Base-by-base conservation (phyloP, 2,113 vertebrate species). In the Coracopsis vasa region DNA sequence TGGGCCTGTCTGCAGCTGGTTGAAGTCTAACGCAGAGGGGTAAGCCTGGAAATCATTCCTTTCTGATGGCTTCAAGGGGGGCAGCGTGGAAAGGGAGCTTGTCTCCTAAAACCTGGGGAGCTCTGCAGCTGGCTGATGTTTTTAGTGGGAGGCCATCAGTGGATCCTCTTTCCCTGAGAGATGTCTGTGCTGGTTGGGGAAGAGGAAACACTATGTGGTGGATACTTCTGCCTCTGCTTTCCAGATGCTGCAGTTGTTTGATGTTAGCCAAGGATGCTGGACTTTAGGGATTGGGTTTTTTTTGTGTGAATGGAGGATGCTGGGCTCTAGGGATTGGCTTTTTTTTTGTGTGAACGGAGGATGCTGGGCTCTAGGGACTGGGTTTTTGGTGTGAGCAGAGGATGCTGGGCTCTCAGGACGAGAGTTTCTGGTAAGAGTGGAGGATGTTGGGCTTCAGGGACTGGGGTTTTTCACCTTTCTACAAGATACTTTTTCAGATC, bases 1-100 rank as follows among this genome's bases (percentile, higher is more conserved):
- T 2, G 9, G 88, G 91, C 80, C 94, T 96, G 94, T 92, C 86
- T 93, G 92, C 96, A 96, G 96, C 92, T 96, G 96, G 77, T 86
- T 94, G 80, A 84, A 89, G 90, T 91, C 91, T 94, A 87, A 69
- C 6, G 7, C 88, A n/a, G 73, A 93, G 77, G 44, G 94, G 69
- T 93, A 56, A 64, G 91, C 94, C 95, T 97, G 96, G 96, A 96
- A 96, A 92, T 95, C 88, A 80, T 94, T 88, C 83, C 58, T 92
- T 77, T 80, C 45, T 83, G 88, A 86, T 86, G 90, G 69, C 80
- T 95, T 37, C 0, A 11, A 86, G 87, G 88, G 85, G 92, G 80
- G 61, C 56, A 54, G 37, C 3, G 0, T 71, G 82, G 72, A 93
- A 92, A 92, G 65, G 88, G 72, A 94, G 67, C 42, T 39, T 37